phyloP scores from a whole-genome alignment of 2,113 vertebrate species.

The Penelope pileata region DNA sequence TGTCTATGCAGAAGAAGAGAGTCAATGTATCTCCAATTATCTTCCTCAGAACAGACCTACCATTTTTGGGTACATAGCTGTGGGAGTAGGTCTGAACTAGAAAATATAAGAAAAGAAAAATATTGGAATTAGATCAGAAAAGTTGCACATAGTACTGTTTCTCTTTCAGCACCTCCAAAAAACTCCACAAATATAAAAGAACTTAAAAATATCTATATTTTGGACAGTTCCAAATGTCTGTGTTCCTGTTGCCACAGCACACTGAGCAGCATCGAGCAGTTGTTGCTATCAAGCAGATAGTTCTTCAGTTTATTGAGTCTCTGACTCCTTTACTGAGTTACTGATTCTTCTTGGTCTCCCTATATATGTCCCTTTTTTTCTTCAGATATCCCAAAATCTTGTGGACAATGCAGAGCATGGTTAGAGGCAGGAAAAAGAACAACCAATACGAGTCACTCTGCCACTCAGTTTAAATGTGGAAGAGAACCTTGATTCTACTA shows the following conservation, averaged over 20 bases:
- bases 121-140: neutral
- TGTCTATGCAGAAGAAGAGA: neutral
- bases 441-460: fast-evolving
- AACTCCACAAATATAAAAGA: neutral
- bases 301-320: neutral
- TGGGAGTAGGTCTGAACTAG: neutral
- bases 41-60: neutral
- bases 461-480: neutral
- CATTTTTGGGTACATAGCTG: neutral
- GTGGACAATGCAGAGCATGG: neutral
- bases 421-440: neutral
- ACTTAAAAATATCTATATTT: neutral
- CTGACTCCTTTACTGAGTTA: neutral
- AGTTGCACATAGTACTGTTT: neutral
- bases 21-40: neutral
- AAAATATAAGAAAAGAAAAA: neutral
- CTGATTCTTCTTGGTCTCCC: neutral
- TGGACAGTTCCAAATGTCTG: neutral
- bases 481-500: neutral
- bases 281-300: neutral
- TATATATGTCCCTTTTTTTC: neutral
- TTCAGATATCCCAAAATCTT: neutral
- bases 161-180: neutral
- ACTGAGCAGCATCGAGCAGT: neutral
- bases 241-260: neutral